phyloP scores from a whole-genome alignment of 2,888 invertebrate genomes.

The Oegoconia quadripuncta region DNA sequence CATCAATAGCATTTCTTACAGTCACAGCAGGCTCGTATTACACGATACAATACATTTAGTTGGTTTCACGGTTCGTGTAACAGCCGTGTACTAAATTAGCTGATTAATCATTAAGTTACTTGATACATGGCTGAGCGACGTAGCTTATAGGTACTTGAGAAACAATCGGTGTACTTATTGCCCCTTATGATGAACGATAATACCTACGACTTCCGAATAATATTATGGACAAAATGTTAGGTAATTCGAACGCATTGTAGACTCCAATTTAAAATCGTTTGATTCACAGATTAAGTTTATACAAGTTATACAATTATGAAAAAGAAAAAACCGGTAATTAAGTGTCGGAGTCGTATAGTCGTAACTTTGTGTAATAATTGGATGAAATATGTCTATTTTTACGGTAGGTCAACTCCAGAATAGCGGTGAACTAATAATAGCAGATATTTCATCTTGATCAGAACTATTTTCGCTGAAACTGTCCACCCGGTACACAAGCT shows the following conservation, averaged over 20 bases:
- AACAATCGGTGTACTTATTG: slow-evolving; percentile 38
- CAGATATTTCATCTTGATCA: too few species aligned
- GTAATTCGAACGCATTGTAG: background rate
- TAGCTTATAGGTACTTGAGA: slow-evolving; percentile 37
- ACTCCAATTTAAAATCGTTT: too few species aligned
- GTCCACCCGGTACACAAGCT: too few species aligned
- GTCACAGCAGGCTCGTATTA: slow-evolving; percentile 11
- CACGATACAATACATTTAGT: slow-evolving; percentile 5
- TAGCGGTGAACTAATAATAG: too few species aligned
- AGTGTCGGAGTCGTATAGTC: too few species aligned
- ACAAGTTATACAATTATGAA: too few species aligned
- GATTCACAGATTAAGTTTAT: background rate
- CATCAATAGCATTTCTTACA: slow-evolving; percentile 9
- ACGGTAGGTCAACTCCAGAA: too few species aligned
- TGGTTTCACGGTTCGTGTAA: slow-evolving; percentile 18
- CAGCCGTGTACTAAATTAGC: slow-evolving; percentile 30
- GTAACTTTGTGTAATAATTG: too few species aligned
- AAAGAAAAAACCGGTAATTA: too few species aligned
- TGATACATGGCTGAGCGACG: slow-evolving; percentile 34
- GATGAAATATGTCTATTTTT: too few species aligned
- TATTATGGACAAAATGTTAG: background rate
- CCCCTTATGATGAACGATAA: slow-evolving; percentile 5
- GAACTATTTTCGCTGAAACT: too few species aligned
- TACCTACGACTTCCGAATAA: background rate
- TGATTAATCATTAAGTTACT: slow-evolving; percentile 35